These are phyloP conservation scores for Helicolenus hilgendorfi DNA, from an alignment of 2,797 vertebrate genomes.

Conservation along the genomic window DNA sequence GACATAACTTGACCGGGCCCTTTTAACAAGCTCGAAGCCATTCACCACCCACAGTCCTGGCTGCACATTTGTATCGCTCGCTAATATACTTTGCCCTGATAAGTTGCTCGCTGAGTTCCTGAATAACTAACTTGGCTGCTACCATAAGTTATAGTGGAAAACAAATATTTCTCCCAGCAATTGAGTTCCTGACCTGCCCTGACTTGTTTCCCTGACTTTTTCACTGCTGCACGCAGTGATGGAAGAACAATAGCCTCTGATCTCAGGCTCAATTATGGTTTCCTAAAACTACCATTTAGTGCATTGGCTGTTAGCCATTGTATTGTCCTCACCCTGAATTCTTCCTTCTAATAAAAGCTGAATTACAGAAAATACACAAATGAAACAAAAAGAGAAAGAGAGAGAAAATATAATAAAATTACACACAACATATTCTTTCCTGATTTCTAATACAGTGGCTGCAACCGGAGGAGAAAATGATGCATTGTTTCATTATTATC, in stretches of 20 bases:
- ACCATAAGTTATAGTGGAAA: constrained; percentile 44
- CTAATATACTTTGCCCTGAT: constrained; percentile 69
- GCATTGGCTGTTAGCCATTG: constrained; percentile 38
- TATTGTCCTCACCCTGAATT: constrained; percentile 49
- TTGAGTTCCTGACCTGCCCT: constrained; percentile 51
- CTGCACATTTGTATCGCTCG: constrained; percentile 73
- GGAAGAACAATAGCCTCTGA: constrained; percentile 56
- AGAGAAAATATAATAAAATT: constrained; percentile 69
- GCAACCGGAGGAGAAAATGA: constrained; percentile 54
- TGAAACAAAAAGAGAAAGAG: neutral
- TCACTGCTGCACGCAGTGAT: constrained; percentile 28
- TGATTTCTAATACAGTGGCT: constrained; percentile 63
- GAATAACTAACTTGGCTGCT: constrained; percentile 62
- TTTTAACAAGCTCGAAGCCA: constrained; percentile 87
- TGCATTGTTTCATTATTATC: constrained; percentile 84
- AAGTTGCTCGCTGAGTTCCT: constrained; percentile 52
- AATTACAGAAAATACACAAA: neutral
- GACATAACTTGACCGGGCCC: constrained; percentile 87
- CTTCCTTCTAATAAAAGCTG: constrained; percentile 41
- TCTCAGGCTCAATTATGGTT: constrained; percentile 45
- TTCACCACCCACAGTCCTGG: constrained; percentile 63
- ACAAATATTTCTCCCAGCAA: constrained; percentile 68
- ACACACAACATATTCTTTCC: constrained; percentile 60
- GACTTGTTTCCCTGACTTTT: constrained; percentile 58
- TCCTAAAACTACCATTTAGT: constrained; percentile 37